Percentiles rank a stretch among this genome's conserved stretches.
Evolutionary conservation across 2,113 vertebrate genomes (phyloP).

Genomic region (Pygoscelis adeliae): DNA sequence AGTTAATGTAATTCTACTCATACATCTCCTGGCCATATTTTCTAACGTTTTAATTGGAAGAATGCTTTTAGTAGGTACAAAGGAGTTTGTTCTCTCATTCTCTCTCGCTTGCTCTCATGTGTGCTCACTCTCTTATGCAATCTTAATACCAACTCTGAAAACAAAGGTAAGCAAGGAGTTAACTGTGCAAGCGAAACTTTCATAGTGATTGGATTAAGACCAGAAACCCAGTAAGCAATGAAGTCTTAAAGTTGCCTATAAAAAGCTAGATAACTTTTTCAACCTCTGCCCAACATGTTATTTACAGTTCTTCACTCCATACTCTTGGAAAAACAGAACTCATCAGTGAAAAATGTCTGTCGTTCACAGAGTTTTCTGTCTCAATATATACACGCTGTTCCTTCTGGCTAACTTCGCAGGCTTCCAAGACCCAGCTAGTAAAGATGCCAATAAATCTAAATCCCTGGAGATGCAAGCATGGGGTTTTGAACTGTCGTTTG

Average conservation of each 20-base stretch:
- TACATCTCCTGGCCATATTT: neutral
- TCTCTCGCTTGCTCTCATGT: neutral
- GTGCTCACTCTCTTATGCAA: neutral
- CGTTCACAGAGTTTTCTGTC: constrained; percentile 45
- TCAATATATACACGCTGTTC: constrained; percentile 37
- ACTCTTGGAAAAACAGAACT: constrained; percentile 67
- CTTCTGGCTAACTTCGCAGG: constrained; percentile 19
- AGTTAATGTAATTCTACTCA: neutral
- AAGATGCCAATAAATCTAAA: constrained; percentile 60
- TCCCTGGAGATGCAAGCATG: constrained; percentile 16
- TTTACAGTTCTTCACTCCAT: constrained; percentile 62
- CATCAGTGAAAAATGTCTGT: constrained; percentile 62
- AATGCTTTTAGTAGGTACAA: neutral
- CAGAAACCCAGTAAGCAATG: constrained; percentile 38
- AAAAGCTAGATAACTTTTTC: constrained; percentile 69
- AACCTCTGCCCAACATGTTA: constrained; percentile 61
- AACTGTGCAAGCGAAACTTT: constrained; percentile 36
- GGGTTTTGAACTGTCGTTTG: neutral
- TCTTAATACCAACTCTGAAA: neutral
- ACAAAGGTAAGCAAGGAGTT: constrained; percentile 16
- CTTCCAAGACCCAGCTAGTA: constrained; percentile 49
- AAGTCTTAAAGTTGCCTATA: constrained; percentile 53
- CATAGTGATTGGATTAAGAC: constrained; percentile 27
- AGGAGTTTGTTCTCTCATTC: neutral
- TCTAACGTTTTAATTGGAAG: neutral